Conservation (phyloP, 2,113 vertebrate species). For the Phalacrocorax pelagicus region DNA sequence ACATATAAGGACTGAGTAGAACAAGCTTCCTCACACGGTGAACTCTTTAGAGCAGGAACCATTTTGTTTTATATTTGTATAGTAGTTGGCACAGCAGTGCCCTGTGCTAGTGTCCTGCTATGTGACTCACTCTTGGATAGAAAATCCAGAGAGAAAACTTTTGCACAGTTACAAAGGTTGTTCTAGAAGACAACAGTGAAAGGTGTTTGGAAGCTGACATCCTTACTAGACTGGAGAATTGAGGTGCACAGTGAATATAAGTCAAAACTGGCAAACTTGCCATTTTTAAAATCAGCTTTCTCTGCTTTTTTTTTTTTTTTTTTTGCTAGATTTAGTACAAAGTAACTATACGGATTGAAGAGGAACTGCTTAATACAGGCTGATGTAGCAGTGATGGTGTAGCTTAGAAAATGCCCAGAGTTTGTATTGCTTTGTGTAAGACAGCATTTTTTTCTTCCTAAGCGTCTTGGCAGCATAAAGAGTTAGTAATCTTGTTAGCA, state of each 20-base stretch:
- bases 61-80: background rate
- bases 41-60: background rate
- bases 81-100: background rate
- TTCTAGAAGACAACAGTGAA: background rate
- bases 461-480: background rate
- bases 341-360: background rate
- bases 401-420: background rate
- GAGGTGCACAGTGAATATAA: background rate
- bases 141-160: background rate
- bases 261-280: background rate
- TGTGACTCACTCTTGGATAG: background rate
- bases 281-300: background rate
- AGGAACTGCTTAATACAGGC: background rate
- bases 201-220: background rate
- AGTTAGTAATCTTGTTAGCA: conserved; percentile 45
- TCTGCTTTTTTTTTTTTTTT: background rate
- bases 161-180: background rate
- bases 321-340: background rate
- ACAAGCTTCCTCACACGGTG: background rate
- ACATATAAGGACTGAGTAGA: conserved; percentile 10
- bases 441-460: background rate
- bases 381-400: background rate
- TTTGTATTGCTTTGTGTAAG: background rate
- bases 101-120: background rate
- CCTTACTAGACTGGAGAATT: background rate